Percentiles rank a stretch among this genome's conserved stretches.
Evolutionary conservation across 1,140 invertebrate species (phyloP).

Genomic region (Gryon sp.): DNA sequence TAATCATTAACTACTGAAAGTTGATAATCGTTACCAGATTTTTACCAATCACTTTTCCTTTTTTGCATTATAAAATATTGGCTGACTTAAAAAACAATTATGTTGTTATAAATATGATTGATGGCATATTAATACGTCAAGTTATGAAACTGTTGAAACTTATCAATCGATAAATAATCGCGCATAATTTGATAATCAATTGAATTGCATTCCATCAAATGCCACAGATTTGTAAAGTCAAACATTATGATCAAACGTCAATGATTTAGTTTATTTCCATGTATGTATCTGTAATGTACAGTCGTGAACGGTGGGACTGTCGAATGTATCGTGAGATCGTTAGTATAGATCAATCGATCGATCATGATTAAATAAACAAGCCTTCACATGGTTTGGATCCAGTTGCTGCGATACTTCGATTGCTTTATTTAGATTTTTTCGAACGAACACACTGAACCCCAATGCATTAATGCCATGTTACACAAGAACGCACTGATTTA

Average conservation of each 20-base stretch:
- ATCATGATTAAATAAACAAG: constrained; percentile 49
- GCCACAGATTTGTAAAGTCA: constrained; percentile 15
- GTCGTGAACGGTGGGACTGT: constrained; percentile 12
- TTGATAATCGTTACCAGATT: not conserved
- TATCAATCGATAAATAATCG: constrained; percentile 37
- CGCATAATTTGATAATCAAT: constrained; percentile 39
- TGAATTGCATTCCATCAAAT: constrained; percentile 19
- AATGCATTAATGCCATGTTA: constrained; percentile 35
- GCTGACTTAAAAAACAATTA: constrained; percentile 23
- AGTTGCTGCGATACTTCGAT: constrained; percentile 5
- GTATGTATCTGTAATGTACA: constrained; percentile 26
- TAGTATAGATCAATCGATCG: constrained; percentile 41
- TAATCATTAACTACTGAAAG: too few species aligned
- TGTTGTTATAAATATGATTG: constrained; percentile 37
- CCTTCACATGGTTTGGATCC: constrained; percentile 23
- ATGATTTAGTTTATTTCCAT: constrained; percentile 22
- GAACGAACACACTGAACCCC: not conserved
- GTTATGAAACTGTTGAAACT: constrained; percentile 41
- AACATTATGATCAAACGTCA: constrained; percentile 24
- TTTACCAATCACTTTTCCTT: not conserved
- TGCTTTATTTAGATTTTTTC: constrained; percentile 26
- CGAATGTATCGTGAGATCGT: constrained; percentile 39
- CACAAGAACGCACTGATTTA: constrained; percentile 25
- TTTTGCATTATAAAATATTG: constrained; percentile 1
- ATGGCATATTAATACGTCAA: constrained; percentile 34